A percentile compares a stretch with the other conserved stretches of the same genome.
Conservation (phyloP, 2,113 vertebrate species). For the Pandion haliaetus region DNA sequence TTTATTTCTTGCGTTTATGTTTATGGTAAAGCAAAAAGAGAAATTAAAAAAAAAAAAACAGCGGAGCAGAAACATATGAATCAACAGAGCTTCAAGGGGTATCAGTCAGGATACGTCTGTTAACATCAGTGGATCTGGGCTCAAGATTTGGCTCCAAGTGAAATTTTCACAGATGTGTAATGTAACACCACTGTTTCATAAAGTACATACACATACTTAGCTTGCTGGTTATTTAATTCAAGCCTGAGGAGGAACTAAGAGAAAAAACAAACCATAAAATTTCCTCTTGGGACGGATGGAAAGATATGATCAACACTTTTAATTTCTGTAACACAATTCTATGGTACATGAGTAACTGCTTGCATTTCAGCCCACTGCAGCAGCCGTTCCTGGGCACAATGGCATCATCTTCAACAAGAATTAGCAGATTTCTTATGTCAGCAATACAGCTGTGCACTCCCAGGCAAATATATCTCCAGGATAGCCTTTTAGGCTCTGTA, state of each 20-base stretch:
- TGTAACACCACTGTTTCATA: not conserved
- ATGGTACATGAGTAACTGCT: not conserved
- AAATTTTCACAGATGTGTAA: not conserved
- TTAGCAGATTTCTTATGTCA: not conserved
- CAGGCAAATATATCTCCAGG: not conserved
- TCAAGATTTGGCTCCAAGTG: not conserved
- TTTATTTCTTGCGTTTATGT: not conserved
- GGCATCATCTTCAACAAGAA: not conserved
- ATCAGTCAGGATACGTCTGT: not conserved
- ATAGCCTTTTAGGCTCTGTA: not conserved
- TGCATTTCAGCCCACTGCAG: not conserved
- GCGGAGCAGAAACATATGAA: not conserved
- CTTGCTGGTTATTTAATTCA: not conserved
- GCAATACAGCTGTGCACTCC: not conserved
- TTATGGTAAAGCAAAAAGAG: not conserved
- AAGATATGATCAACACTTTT: not conserved
- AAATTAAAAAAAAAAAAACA: not conserved
- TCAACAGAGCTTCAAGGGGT: not conserved
- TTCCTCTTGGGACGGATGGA: not conserved
- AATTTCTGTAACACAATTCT: not conserved
- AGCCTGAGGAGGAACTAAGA: not conserved
- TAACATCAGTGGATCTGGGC: not conserved
- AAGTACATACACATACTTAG: not conserved
- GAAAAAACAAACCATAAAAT: not conserved
- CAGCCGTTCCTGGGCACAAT: not conserved